Percentiles rank a stretch among this genome's conserved stretches.
Evolutionary conservation across 2,113 vertebrate genomes (phyloP).

Genomic region (Oenanthe oenanthe): DNA sequence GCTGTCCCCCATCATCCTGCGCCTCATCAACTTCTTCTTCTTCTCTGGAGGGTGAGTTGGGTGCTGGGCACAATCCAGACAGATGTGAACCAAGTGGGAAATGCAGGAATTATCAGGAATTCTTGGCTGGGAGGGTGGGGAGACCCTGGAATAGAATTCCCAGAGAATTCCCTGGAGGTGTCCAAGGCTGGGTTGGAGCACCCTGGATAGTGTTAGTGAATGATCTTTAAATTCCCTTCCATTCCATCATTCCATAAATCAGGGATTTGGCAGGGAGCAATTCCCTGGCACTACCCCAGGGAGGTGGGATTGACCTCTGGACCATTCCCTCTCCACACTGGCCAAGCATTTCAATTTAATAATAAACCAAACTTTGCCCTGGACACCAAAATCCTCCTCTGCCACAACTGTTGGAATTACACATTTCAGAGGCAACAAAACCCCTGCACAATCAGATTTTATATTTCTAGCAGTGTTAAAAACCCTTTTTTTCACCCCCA

Average conservation of each 20-base stretch:
- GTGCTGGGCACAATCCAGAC: fast-evolving
- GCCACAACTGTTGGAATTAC: fast-evolving
- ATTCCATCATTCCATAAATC: background rate
- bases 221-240: background rate
- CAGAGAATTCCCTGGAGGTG: background rate
- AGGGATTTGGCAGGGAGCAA: background rate
- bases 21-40: slow-evolving; percentile 88
- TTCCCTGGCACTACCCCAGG: background rate
- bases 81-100: background rate
- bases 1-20: slow-evolving; percentile 82
- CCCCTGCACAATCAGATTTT: fast-evolving
- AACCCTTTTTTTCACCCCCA: fast-evolving
- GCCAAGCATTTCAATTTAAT: background rate
- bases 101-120: background rate
- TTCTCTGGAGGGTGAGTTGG: slow-evolving; percentile 87
- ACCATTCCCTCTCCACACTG: background rate
- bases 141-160: fast-evolving
- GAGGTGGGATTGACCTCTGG: background rate
- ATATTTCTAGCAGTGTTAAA: background rate
- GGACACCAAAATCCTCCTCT: background rate
- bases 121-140: background rate
- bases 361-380: background rate
- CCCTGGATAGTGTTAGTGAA: fast-evolving
- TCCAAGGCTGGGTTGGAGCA: background rate
- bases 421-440: background rate